A percentile compares a stretch with the other conserved stretches of the same genome.
Conservation (phyloP, 2,888 invertebrate genomes). For the Arenicola marina region DNA sequence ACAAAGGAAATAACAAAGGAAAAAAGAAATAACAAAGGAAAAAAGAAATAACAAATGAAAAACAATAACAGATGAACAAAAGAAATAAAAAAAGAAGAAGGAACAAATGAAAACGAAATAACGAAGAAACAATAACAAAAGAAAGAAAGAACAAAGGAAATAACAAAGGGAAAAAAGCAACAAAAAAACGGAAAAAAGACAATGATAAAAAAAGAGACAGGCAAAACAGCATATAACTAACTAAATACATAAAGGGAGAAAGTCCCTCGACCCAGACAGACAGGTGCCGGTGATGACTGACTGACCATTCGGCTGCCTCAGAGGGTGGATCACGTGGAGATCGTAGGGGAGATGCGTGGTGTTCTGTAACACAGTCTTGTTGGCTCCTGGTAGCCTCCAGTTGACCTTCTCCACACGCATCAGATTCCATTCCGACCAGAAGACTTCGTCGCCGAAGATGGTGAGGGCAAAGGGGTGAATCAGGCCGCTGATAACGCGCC, state of each 20-base stretch:
- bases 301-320: slow-evolving; percentile 68
- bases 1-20: no score
- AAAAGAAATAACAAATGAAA: background rate
- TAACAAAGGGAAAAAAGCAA: no score
- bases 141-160: no score
- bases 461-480: slow-evolving; percentile 66
- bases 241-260: no score
- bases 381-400: slow-evolving; percentile 75
- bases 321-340: slow-evolving; percentile 80
- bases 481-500: slow-evolving; percentile 71
- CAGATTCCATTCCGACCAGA: slow-evolving; percentile 98
- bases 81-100: background rate
- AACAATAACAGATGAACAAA: no score
- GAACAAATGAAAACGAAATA: no score
- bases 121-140: no score
- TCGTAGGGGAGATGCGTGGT: slow-evolving; percentile 82
- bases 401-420: slow-evolving; percentile 93
- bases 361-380: slow-evolving; percentile 54
- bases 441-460: slow-evolving; percentile 79
- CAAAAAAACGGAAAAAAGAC: no score
- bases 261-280: no score
- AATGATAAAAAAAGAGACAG: no score
- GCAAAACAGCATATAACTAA: no score
- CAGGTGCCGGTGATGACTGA: no score
- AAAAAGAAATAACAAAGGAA: background rate